Percentiles rank a stretch among this genome's conserved stretches.
Evolutionary conservation across 2,888 invertebrate genomes (phyloP).

Genomic region (Parthenolecanium corni): DNA sequence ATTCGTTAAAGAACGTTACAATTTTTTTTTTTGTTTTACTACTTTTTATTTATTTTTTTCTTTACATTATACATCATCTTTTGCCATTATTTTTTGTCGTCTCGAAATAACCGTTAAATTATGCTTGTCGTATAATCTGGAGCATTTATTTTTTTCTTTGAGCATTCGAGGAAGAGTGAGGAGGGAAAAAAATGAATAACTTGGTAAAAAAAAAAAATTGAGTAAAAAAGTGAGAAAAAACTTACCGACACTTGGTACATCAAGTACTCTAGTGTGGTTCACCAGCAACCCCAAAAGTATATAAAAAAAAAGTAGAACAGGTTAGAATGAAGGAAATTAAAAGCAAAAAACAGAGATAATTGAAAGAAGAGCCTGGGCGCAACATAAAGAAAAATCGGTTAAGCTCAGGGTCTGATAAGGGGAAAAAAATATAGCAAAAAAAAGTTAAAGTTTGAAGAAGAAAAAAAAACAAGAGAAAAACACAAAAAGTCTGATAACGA

Average conservation of each 20-base stretch:
- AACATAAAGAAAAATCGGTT: too few species aligned
- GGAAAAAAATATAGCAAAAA: too few species aligned
- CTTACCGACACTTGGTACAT: constrained; percentile 12
- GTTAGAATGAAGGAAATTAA: too few species aligned
- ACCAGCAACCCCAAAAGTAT: background rate
- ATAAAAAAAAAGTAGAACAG: too few species aligned
- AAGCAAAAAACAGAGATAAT: too few species aligned
- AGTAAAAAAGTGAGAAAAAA: background rate
- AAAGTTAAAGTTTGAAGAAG: too few species aligned
- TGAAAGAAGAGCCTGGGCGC: too few species aligned
- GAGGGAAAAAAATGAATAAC: background rate
- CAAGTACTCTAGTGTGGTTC: constrained; percentile 28
- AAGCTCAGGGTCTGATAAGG: too few species aligned
- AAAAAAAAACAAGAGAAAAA: too few species aligned
- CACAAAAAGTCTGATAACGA: too few species aligned
- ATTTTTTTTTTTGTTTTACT: background rate
- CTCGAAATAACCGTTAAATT: constrained; percentile 21
- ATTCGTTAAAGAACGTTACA: constrained; percentile 4
- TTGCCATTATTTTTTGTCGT: background rate
- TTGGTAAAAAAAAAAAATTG: background rate
- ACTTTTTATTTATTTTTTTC: background rate
- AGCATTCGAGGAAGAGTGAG: background rate
- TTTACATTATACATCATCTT: background rate
- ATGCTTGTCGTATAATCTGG: constrained; percentile 19
- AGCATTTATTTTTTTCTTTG: constrained; percentile 13